Base-by-base conservation (phyloP, 2,113 vertebrate species). In the Sinosuthora webbiana region DNA sequence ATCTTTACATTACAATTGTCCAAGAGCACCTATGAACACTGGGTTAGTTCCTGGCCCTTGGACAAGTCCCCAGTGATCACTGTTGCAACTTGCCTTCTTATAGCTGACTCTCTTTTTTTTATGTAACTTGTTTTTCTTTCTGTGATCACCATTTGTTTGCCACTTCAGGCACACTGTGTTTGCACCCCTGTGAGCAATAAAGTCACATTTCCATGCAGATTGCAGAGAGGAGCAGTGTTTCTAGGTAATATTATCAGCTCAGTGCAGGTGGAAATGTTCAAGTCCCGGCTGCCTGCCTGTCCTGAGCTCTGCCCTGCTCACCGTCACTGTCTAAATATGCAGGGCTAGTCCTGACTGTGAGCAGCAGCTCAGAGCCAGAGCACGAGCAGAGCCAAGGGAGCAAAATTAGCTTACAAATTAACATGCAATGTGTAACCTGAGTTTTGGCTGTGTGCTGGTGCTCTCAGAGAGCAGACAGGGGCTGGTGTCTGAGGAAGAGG, bases 11-110 rank as follows among this genome's bases (percentile, higher is more conserved):
- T 70, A 42, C 64, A 53, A 45, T 83, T 83, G 93, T 93, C 77
- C 77, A 95, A 93, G 80, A 92, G 75, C 47, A 82, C 41, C 92
- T 87, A 92, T 4, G 2, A 92, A 13, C 49, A 30, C 23, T 20
- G 35, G 47, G 60, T 90, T 93, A 59, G 45, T 33, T 90, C 67
- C 83, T 97, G 95, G 96, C 90, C 62, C 86, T 82, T 64, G 88
- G 85, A 94, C 97, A 97, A 94, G 81, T 91, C 77, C 78, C 55
- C 47, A 25, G 62, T 23, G 62, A 60, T 96, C 85, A 28, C n/a
- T 97, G 97, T 95, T 96, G 53, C 62, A 89, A 93, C 93, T 93
- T 96, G 97, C 71, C 81, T 88, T 73, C 49, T 81, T 87, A 28
- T 39, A 76, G 55, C 60, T 78, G 75, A 70, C n/a, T 62, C 13